Conservation (phyloP, 2,797 vertebrate species). For the Cyprinodon diabolis region DNA sequence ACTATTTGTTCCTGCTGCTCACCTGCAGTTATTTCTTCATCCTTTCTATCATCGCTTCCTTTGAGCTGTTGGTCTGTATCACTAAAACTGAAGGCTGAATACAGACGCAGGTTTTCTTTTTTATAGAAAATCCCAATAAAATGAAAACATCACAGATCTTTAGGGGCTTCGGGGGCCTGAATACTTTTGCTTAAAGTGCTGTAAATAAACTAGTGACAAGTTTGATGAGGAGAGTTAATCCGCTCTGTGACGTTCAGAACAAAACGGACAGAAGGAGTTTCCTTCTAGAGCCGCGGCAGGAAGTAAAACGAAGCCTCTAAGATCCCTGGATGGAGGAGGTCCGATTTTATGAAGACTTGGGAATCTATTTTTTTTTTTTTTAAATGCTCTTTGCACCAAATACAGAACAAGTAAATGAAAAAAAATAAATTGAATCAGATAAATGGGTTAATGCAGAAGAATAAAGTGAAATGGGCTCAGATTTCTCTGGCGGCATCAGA, state of each 20-base stretch:
- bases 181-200: background rate
- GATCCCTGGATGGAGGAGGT: background rate
- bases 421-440: background rate
- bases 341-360: background rate
- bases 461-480: background rate
- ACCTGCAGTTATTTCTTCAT: too few species aligned
- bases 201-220: background rate
- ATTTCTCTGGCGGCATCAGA: background rate
- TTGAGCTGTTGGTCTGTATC: background rate
- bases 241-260: background rate
- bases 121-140: slow-evolving; percentile 2
- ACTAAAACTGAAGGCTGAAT: background rate
- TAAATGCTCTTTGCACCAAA: slow-evolving; percentile 7
- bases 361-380: background rate
- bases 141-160: background rate
- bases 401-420: background rate
- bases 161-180: background rate
- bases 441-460: background rate
- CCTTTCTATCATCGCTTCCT: too few species aligned
- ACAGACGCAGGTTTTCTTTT: background rate
- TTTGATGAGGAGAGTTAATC: too few species aligned
- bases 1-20: too few species aligned
- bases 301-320: background rate
- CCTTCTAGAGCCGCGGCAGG: background rate
- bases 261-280: background rate